Conservation (phyloP, 2,888 invertebrate species). For the Keiferia lycopersicella region DNA sequence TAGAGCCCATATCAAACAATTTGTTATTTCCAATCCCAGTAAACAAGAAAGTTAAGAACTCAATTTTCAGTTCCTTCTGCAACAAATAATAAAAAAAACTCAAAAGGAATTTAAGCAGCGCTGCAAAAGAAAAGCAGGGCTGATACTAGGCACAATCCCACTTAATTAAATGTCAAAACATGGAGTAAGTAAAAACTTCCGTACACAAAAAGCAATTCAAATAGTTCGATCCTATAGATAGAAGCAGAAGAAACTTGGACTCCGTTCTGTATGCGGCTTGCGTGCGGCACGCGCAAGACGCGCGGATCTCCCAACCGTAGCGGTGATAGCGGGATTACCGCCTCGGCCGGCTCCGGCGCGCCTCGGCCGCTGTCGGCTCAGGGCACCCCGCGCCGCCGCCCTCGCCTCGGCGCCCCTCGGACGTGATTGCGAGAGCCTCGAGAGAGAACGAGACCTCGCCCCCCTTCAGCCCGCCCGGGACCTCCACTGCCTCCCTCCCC, state of each 20-base stretch:
- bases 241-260: slow-evolving; percentile 21
- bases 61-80: too few species aligned
- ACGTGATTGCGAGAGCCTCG: slow-evolving; percentile 57
- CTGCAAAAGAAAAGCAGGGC: too few species aligned
- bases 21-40: too few species aligned
- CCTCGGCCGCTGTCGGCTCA: slow-evolving; percentile 32
- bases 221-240: neutral
- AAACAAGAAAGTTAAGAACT: too few species aligned
- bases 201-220: neutral
- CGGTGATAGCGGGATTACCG: slow-evolving; percentile 64
- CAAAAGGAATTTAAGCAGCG: too few species aligned
- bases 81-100: too few species aligned
- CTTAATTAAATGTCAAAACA: too few species aligned
- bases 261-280: slow-evolving; percentile 7
- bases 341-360: slow-evolving; percentile 55
- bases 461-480: slow-evolving; percentile 47
- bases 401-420: slow-evolving; percentile 40
- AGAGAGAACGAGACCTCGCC: slow-evolving; percentile 45
- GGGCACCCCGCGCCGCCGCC: neutral
- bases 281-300: slow-evolving; percentile 36
- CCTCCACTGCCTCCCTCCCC: slow-evolving; percentile 42
- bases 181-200: too few species aligned
- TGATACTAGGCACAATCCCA: too few species aligned
- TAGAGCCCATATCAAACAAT: too few species aligned
- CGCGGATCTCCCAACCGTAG: slow-evolving; percentile 47